Evolutionary conservation across 2,797 vertebrate species (phyloP), one percentile per base, ranked within the genome.

Genomic region (Malurus splendens): DNA sequence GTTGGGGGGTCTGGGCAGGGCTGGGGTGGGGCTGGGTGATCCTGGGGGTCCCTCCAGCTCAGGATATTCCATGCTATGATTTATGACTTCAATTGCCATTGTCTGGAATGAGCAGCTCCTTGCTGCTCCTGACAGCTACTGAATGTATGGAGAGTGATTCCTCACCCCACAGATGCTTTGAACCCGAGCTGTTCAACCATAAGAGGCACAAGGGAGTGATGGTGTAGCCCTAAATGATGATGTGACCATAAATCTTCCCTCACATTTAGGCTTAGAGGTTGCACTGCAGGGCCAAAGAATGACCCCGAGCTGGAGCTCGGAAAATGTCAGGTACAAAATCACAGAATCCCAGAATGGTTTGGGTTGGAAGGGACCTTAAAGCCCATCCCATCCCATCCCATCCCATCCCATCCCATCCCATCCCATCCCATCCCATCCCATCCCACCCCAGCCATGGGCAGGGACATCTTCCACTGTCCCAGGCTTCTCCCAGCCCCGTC

Each of bases 401-500:
- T 36, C 33, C 33, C 33, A 33, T 33, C 33, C 33, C 33, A 33
- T 33, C 33, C 33, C 33, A 33, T 33, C 33, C 33, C 33, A 33
- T 33, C 33, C 33, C 33, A 36, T 36, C 33, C 8, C 33, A 33
- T 33, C 33, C 33, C 33, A 33, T 33, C 33, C 33, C 33, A 33
- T 33, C 8, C 33, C 33, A 33, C 9, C 33, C 33, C 33, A 30
- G 55, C 38, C 38, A 9, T 44, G n/a, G n/a, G 38, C n/a, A 70
- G 39, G 65, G 65, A 70, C 47, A 60, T 32, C n/a, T 70, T 1
- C 65, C 47, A 7, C 55, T 27, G 0, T 7, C 55, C 65, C 65
- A 60, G 65, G 14, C 0, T 51, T 55, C 38, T 68, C 64, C 38
- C 3, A 68, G 14, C n/a, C 17, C n/a, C 0, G 0, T 57, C 44